Evolutionary conservation across 2,888 invertebrate species (phyloP).

Genomic region (Mellilla xanthometata): DNA sequence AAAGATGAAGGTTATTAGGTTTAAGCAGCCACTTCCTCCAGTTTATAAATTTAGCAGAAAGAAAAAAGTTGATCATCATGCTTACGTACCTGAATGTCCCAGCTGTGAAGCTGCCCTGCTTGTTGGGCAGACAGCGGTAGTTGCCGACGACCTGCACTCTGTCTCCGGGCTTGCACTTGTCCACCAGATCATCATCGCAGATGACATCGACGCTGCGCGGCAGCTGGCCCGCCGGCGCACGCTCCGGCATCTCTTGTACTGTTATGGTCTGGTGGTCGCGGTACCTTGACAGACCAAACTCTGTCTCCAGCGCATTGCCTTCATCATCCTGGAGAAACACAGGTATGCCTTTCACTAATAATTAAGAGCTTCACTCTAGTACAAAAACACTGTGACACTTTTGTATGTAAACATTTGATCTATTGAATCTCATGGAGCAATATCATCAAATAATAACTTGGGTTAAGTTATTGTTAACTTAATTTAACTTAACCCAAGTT

Average conservation of each 20-base stretch:
- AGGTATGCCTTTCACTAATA: no score
- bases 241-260: slow-evolving; percentile 99
- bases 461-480: no score
- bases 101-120: slow-evolving; percentile 95
- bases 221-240: slow-evolving; percentile 98
- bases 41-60: no score
- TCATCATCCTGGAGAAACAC: slow-evolving; percentile 92
- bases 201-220: slow-evolving; percentile 97
- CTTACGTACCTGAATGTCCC: slow-evolving; percentile 93
- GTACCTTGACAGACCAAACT: slow-evolving; percentile 96
- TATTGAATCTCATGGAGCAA: no score
- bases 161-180: slow-evolving; percentile 97
- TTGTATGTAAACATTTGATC: no score
- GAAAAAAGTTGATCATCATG: no score
- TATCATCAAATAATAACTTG: no score
- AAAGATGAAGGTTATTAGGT: no score
- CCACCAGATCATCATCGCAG: slow-evolving; percentile 98
- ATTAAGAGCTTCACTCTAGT: no score
- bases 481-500: no score
- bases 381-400: no score
- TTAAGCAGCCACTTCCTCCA: no score
- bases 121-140: slow-evolving; percentile 96
- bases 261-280: slow-evolving; percentile 99
- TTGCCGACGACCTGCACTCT: slow-evolving; percentile 98
- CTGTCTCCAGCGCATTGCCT: slow-evolving; percentile 98